Percentiles rank a stretch among this genome's conserved stretches.
These are phyloP conservation scores for Drosophila histrio DNA, from an alignment of 2,888 invertebrate species.

Conservation along the genomic window DNA sequence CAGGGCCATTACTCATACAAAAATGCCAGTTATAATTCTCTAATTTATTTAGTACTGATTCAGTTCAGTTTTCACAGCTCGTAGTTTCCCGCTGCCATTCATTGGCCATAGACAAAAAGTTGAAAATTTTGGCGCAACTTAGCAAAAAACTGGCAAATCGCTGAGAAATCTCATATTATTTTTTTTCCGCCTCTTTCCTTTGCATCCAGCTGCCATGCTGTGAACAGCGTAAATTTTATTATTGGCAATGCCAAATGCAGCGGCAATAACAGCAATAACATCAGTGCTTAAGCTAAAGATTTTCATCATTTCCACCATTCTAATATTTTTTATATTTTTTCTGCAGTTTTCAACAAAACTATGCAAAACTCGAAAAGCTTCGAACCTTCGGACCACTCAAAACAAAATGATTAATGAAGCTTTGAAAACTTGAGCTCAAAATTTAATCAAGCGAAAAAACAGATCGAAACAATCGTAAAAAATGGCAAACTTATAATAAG, in stretches of 20 bases:
- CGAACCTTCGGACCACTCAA: slow-evolving; percentile 14
- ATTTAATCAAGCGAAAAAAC: slow-evolving; percentile 77
- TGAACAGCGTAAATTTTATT: slow-evolving; percentile 63
- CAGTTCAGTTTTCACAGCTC: slow-evolving; percentile 10
- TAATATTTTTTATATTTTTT: slow-evolving; percentile 1
- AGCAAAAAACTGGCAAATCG: slow-evolving; percentile 25
- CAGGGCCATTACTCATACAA: slow-evolving; percentile 6
- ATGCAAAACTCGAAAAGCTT: slow-evolving; percentile 25
- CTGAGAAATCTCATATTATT: slow-evolving; percentile 47
- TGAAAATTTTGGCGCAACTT: slow-evolving; percentile 26
- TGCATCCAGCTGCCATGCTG: slow-evolving; percentile 25
- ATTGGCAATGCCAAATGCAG: slow-evolving; percentile 75
- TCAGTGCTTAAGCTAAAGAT: slow-evolving; percentile 32
- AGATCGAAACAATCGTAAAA: slow-evolving; percentile 63
- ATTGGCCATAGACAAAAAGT: slow-evolving; percentile 3
- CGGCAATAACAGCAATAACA: slow-evolving; percentile 32
- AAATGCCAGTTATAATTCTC: slow-evolving; percentile 20
- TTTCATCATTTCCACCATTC: slow-evolving; percentile 25
- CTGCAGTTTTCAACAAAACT: slow-evolving; percentile 38
- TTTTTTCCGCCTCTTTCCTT: neutral
- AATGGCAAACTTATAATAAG: slow-evolving; percentile 68
- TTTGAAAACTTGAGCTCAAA: slow-evolving; percentile 64
- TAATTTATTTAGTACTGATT: slow-evolving; percentile 60
- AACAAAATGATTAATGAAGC: slow-evolving; percentile 74
- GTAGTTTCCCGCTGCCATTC: slow-evolving; percentile 22